Base-by-base conservation (phyloP, 2,888 invertebrate species). In the Neocrepidodera transversa region DNA sequence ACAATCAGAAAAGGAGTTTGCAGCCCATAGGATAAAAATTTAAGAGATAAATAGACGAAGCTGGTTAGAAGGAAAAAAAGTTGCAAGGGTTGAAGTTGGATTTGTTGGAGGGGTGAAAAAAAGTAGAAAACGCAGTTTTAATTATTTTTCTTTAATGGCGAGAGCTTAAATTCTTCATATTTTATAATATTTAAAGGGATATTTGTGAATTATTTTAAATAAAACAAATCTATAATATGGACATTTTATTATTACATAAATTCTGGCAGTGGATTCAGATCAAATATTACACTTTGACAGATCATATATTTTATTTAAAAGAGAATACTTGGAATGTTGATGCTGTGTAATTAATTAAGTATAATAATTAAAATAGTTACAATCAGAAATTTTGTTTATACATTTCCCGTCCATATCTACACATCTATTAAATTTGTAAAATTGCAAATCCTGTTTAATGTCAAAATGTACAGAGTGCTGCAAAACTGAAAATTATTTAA, bases 221-320 rank as follows among this genome's bases (percentile, higher is more conserved):
- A 50, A 45, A 60, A 55, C 30, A 28, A 36, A 43, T 3, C 11
- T 32, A 5, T 47, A 69, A 70, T 70, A 68, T 71, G 72, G 73
- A 73, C 70, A 75, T 70, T 76, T 76, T 74, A 75, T 76, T 76
- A 69, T 73, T 76, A 77, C 74, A 76, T 71, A 73, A 73, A 7
- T 72, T 74, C 73, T 78, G 79, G 78, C 77, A 78, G 78, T 79
- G 78, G 71, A 73, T 73, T 76, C 74, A 75, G 76, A 78, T 76
- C 74, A 74, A 77, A 77, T 74, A 43, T 40, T 77, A 79, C 78
- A 77, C 70, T 74, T 73, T 72, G 68, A 40, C 42, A 53, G 47
- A 73, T 71, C 76, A 78, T 76, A 77, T 76, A 77, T 72, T 74
- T 72, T n/a, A n/a, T 23, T 5, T 23, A 23, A 23, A 5, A 5